Base-by-base conservation (phyloP, 2,113 vertebrate genomes). In the Podocnemis expansa region DNA sequence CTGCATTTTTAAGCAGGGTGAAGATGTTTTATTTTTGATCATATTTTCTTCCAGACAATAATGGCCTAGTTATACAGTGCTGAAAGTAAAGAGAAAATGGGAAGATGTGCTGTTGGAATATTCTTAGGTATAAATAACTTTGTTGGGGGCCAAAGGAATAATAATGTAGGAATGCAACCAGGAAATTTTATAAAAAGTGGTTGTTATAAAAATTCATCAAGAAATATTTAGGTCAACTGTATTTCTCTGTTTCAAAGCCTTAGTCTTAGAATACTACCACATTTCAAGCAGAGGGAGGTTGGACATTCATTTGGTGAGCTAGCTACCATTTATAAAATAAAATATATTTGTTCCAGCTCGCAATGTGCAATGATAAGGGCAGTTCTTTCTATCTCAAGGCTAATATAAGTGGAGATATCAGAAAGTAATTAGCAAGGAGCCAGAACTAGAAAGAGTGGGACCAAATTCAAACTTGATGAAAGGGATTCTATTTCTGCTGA, bases 161-260 rank as follows among this genome's bases (percentile, higher is more conserved):
- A 95, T 94, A 95, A 94, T 0, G 0, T 27, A 91, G 21, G 45
- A 95, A 97, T 93, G 95, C 85, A 96, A 94, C 94, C 49, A 75
- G 76, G 75, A 95, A 93, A 95, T 94, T 95, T 95, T 95, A 47
- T 93, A 90, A 96, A 94, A 96, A 95, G 91, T 79, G 67, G 76
- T 95, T 96, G 81, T 95, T 54, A 93, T 95, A 95, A 95, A 94
- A 96, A 91, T 91, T 90, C 83, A 60, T 93, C 87, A 88, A 19
- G 87, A 93, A 94, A 90, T 85, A 10, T 83, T 88, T 92, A 24
- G 75, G 38, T 4, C 29, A 87, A 54, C 81, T 82, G 11, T 80
- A 94, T 92, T 97, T 11, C 38, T 90, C 22, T 91, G 31, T 21
- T 94, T 95, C 63, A 43, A 91, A 85, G 70, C 8, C 78, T 78